phyloP scores from a whole-genome alignment of 2,797 vertebrate species.

The Cyclopterus lumpus region DNA sequence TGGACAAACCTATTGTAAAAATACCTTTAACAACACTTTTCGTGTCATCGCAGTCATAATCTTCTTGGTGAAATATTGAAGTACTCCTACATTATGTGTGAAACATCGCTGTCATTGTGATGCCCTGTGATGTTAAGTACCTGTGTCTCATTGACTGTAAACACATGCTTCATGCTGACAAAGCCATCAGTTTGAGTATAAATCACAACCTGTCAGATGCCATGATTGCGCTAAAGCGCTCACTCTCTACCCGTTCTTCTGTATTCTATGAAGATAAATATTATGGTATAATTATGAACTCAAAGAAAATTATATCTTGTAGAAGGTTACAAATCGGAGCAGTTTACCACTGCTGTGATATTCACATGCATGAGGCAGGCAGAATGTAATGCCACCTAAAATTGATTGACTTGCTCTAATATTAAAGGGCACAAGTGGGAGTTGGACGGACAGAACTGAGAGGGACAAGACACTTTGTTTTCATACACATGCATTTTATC shows the following conservation, averaged over 20 bases:
- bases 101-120: neutral
- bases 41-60: neutral
- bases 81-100: neutral
- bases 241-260: slow-evolving; percentile 14
- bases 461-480: slow-evolving; percentile 54
- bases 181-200: slow-evolving; percentile 44
- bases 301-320: slow-evolving; percentile 29
- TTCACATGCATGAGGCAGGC: slow-evolving; percentile 41
- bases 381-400: slow-evolving; percentile 61
- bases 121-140: slow-evolving; percentile 34
- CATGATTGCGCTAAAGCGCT: slow-evolving; percentile 7
- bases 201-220: slow-evolving; percentile 52
- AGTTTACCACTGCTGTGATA: slow-evolving; percentile 43
- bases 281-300: slow-evolving; percentile 17
- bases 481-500: slow-evolving; percentile 38
- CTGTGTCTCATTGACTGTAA: slow-evolving; percentile 36
- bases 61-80: neutral
- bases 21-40: neutral
- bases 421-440: slow-evolving; percentile 70
- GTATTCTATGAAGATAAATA: neutral
- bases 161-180: slow-evolving; percentile 50
- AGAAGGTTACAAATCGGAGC: slow-evolving; percentile 53
- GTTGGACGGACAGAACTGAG: slow-evolving; percentile 43
- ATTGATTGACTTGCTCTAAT: slow-evolving; percentile 62
- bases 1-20: slow-evolving; percentile 3